These are phyloP conservation scores for Parasteatoda tepidariorum DNA, from an alignment of 1,140 invertebrate species.

Conservation along the genomic window DNA sequence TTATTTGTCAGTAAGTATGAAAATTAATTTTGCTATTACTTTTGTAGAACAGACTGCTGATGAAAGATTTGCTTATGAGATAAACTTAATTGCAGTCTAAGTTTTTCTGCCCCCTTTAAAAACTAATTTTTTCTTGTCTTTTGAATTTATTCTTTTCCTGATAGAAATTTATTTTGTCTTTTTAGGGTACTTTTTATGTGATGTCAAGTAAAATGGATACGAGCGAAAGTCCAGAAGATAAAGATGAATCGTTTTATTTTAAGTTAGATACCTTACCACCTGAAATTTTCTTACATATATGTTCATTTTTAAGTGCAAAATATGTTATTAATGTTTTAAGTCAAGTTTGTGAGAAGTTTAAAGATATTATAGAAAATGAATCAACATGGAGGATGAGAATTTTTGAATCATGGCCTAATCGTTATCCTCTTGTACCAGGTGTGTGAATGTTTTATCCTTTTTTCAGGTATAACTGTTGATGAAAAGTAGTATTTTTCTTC, in stretches of 20 bases:
- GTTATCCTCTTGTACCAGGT: slow-evolving; percentile 50
- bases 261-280: slow-evolving; percentile 53
- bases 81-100: too few species aligned
- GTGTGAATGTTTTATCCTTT: not conserved
- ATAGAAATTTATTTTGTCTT: too few species aligned
- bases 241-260: not conserved
- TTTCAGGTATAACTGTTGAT: too few species aligned
- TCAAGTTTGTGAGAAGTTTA: slow-evolving; percentile 44
- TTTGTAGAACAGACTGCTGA: too few species aligned
- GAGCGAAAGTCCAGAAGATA: not conserved
- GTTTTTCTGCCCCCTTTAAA: too few species aligned
- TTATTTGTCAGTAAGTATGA: too few species aligned
- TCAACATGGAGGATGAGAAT: slow-evolving; percentile 48
- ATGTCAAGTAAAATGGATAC: slow-evolving; percentile 12
- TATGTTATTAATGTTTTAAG: slow-evolving; percentile 54
- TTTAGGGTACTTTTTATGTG: too few species aligned
- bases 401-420: slow-evolving; percentile 41
- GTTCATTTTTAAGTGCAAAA: slow-evolving; percentile 56
- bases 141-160: too few species aligned
- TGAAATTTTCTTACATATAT: slow-evolving; percentile 57
- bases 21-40: too few species aligned
- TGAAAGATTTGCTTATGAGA: too few species aligned
- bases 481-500: too few species aligned
- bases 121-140: too few species aligned
- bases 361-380: slow-evolving; percentile 46